Evolutionary conservation across 23 tunicate genomes (phyloP).

Genomic region (Trididemnum nubilum): DNA sequence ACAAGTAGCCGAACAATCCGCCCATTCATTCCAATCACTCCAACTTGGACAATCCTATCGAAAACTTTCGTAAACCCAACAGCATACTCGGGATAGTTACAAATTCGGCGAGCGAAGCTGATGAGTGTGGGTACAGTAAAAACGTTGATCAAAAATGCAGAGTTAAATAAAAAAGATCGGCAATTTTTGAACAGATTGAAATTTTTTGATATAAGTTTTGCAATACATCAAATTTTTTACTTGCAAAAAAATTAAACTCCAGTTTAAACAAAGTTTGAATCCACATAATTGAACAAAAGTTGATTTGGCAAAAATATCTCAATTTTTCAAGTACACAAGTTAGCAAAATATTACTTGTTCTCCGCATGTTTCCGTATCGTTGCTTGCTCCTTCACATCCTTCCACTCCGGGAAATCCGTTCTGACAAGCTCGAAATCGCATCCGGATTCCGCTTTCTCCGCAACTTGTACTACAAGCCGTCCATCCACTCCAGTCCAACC

Average conservation of each 20-base stretch:
- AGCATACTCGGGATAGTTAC: background rate
- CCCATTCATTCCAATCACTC: slow-evolving; percentile 42
- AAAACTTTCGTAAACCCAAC: background rate
- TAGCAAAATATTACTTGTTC: slow-evolving; percentile 49
- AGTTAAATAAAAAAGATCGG: no score
- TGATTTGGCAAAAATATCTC: no score
- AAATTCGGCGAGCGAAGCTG: background rate
- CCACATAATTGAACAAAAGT: no score
- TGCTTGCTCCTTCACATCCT: slow-evolving; percentile 56
- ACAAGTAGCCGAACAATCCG: slow-evolving; percentile 42
- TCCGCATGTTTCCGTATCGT: slow-evolving; percentile 31
- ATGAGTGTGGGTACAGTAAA: background rate
- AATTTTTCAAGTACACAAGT: no score
- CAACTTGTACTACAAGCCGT: slow-evolving; percentile 55
- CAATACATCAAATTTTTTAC: no score
- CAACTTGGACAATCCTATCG: slow-evolving; percentile 36
- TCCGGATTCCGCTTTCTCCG: slow-evolving; percentile 39
- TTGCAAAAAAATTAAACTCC: no score
- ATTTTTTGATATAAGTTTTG: no score
- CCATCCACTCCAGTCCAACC: slow-evolving; percentile 64
- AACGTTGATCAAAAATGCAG: no score
- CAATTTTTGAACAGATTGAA: no score
- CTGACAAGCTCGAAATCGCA: slow-evolving; percentile 42
- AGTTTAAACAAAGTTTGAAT: no score
- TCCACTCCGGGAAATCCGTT: slow-evolving; percentile 56